phyloP scores from a whole-genome alignment of 2,888 invertebrate genomes.

The Augochlorella aurata region DNA sequence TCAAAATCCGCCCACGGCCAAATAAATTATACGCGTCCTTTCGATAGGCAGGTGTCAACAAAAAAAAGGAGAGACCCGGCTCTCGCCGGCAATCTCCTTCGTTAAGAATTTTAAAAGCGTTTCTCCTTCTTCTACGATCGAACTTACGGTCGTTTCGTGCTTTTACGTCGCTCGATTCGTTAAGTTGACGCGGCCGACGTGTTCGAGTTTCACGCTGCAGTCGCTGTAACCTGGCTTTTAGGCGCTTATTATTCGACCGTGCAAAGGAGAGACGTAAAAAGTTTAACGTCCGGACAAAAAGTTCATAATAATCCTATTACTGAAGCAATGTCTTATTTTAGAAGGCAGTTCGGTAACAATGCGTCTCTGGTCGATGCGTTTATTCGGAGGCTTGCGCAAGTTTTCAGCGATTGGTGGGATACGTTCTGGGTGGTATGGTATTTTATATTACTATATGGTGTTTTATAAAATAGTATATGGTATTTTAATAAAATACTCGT shows the following conservation, averaged over 20 bases:
- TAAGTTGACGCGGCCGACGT: neutral
- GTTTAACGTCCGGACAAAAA: neutral
- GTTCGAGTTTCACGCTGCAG: neutral
- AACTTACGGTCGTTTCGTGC: neutral
- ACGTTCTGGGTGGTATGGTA: too few species aligned
- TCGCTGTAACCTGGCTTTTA: neutral
- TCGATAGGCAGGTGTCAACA: conserved; percentile 28
- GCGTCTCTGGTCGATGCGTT: too few species aligned
- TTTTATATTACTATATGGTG: too few species aligned
- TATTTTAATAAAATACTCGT: too few species aligned
- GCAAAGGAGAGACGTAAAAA: too few species aligned
- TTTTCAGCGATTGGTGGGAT: too few species aligned
- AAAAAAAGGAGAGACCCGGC: neutral
- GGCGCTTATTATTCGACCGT: too few species aligned
- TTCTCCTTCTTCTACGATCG: neutral
- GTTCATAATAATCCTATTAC: neutral
- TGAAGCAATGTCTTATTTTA: neutral
- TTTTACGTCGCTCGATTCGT: neutral
- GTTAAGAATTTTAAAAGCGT: neutral
- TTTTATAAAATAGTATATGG: too few species aligned
- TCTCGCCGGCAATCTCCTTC: neutral
- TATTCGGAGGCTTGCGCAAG: too few species aligned
- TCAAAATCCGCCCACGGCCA: conserved; percentile 28
- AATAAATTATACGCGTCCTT: conserved; percentile 42
- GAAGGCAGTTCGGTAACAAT: neutral